phyloP scores from a whole-genome alignment of 2,888 invertebrate species.

The Auanema freiburgensis region DNA sequence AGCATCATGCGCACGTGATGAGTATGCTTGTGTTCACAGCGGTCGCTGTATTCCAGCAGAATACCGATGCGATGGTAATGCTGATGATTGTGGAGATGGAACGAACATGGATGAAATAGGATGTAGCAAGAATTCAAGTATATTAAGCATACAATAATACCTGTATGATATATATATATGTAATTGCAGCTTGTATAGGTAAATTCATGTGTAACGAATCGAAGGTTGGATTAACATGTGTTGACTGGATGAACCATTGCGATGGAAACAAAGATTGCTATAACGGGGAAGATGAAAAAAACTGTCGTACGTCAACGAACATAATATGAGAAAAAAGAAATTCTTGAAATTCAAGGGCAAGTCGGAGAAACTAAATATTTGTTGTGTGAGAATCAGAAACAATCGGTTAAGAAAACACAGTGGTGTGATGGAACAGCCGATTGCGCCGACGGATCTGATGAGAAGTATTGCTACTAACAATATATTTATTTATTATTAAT shows the following conservation, averaged over 20 bases:
- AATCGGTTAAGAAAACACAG: slow-evolving; percentile 53
- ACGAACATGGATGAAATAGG: slow-evolving; percentile 62
- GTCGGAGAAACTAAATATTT: slow-evolving; percentile 49
- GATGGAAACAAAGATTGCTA: slow-evolving; percentile 58
- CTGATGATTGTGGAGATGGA: slow-evolving; percentile 61
- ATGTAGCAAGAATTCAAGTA: slow-evolving; percentile 57
- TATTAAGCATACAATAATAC: too few species aligned
- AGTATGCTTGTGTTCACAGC: slow-evolving; percentile 61
- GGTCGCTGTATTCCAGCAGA: slow-evolving; percentile 54
- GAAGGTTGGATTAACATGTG: slow-evolving; percentile 47
- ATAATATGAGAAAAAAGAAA: slow-evolving; percentile 12
- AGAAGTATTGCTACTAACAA: slow-evolving; percentile 54
- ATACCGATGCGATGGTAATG: slow-evolving; percentile 59
- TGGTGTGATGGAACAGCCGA: slow-evolving; percentile 61
- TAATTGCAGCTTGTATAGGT: slow-evolving; percentile 53
- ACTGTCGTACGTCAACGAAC: slow-evolving; percentile 55
- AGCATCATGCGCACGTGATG: slow-evolving; percentile 57
- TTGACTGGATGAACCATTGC: slow-evolving; percentile 53
- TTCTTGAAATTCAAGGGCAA: slow-evolving; percentile 34
- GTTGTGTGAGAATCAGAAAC: slow-evolving; percentile 63
- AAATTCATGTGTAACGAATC: slow-evolving; percentile 58
- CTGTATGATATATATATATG: too few species aligned
- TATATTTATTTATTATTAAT: too few species aligned
- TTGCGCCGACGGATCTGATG: slow-evolving; percentile 60
- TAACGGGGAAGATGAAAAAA: slow-evolving; percentile 59